Conservation (phyloP, 2,113 vertebrate genomes). For the Sorex fumeus region DNA sequence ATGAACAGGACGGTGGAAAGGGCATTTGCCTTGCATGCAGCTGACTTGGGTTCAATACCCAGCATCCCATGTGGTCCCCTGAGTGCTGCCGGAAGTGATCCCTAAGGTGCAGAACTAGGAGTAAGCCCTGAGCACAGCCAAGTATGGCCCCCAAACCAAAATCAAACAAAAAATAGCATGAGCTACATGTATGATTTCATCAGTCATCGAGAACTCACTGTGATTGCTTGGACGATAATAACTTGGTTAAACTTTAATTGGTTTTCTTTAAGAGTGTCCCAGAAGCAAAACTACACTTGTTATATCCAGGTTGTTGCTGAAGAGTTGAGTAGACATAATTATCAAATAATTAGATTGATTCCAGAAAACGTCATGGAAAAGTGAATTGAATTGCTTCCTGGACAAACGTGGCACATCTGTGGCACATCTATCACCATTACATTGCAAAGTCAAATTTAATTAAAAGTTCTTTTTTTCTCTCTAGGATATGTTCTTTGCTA, state of each 20-base stretch:
- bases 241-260: conserved; percentile 7
- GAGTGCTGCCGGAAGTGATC: too few species aligned
- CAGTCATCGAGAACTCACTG: conserved; percentile 30
- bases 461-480: conserved; percentile 5
- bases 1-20: too few species aligned
- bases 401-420: conserved; percentile 14
- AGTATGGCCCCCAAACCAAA: too few species aligned
- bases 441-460: conserved; percentile 63
- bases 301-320: conserved; percentile 50
- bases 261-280: conserved; percentile 58
- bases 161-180: too few species aligned
- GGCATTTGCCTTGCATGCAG: too few species aligned
- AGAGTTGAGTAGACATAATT: conserved; percentile 46
- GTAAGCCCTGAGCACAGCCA: too few species aligned
- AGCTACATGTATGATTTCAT: not conserved
- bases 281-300: conserved; percentile 51
- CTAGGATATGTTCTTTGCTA: conserved; percentile 63
- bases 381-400: conserved; percentile 63
- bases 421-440: conserved; percentile 42
- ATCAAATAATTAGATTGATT: conserved; percentile 64
- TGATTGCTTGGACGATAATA: conserved; percentile 50
- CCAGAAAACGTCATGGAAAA: conserved; percentile 57
- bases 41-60: too few species aligned
- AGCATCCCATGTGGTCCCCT: too few species aligned
- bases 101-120: too few species aligned